Evolutionary conservation across 2,888 invertebrate species (phyloP), one percentile per base, ranked within the genome.

Genomic region (Amblyteles armatorius): DNA sequence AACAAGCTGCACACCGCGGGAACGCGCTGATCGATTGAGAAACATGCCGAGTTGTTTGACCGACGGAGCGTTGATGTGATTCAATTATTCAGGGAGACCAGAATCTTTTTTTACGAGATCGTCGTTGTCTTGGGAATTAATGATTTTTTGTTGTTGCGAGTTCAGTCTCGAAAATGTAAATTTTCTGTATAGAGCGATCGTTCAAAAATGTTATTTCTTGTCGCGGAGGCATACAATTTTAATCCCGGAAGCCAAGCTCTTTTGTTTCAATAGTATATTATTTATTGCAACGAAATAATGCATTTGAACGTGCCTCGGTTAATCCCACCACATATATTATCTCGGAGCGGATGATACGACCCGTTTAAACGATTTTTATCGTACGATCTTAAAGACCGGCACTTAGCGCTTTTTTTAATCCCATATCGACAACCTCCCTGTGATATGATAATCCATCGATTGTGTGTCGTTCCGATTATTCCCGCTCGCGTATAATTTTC

Each of bases 401-500:
- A 63, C 63, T 57, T 33, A 33, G 63, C 29, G n/a, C 52, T 80
- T 82, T 85, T 80, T 82, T 69, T 1, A 13, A 48, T 48, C 63
- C 52, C 73, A 79, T 78, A 83, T 81, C 88, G 88, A 89, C 89
- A 82, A 88, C 91, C 90, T 22, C 33, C 33, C 63, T 44, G n/a
- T 6, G 40, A 33, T 65, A 71, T 60, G 67, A 73, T 77, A 72
- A 77, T 72, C 33, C 22, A 33, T 72, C 55, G 71, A 52, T 48
- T 73, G 19, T 80, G 19, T 40, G 48, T 19, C 55, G 33, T 36
- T 9, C 29, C 40, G 68, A 79, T 83, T 73, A 60, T 80, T 48
- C 80, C 44, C 44, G 13, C 74, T 90, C 89, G 73, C 84, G 87
- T 88, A 88, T 89, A 33, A 63, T 16, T 33, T 90, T 90, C 91